Evolutionary conservation across 2,113 vertebrate species (phyloP).

Genomic region (Plectropomus leopardus): DNA sequence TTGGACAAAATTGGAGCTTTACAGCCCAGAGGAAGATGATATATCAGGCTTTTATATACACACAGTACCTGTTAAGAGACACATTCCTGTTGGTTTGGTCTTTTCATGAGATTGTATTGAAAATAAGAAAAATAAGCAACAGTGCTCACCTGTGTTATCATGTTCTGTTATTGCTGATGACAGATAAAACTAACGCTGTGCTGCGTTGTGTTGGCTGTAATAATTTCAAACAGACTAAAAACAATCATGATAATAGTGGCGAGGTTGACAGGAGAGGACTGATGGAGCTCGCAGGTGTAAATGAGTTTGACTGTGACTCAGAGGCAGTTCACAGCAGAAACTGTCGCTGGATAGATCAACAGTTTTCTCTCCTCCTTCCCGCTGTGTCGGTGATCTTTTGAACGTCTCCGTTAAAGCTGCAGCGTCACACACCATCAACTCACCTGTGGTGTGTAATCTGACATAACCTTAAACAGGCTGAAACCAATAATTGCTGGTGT

Average conservation of each 20-base stretch:
- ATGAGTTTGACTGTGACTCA: slow-evolving; percentile 7
- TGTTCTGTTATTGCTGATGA: neutral
- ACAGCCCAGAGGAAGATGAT: neutral
- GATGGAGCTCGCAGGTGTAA: slow-evolving; percentile 8
- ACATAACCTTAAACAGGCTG: neutral
- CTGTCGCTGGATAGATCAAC: neutral
- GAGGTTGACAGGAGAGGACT: neutral
- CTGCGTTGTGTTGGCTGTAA: neutral
- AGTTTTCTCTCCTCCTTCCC: neutral
- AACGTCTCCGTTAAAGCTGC: neutral
- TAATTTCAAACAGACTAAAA: neutral
- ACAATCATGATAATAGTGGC: neutral
- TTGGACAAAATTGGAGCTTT: neutral
- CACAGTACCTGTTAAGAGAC: no score
- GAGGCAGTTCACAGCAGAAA: neutral
- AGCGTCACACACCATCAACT: neutral
- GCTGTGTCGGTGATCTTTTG: neutral
- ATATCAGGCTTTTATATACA: neutral
- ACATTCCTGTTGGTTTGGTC: no score
- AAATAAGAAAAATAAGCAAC: neutral
- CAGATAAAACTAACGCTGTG: neutral
- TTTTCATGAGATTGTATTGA: neutral
- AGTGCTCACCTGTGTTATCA: neutral
- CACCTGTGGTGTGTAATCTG: neutral
- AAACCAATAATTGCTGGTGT: slow-evolving; percentile 10